Evolutionary conservation across 2,888 invertebrate species (phyloP).

Genomic region (Philereme vetulata): DNA sequence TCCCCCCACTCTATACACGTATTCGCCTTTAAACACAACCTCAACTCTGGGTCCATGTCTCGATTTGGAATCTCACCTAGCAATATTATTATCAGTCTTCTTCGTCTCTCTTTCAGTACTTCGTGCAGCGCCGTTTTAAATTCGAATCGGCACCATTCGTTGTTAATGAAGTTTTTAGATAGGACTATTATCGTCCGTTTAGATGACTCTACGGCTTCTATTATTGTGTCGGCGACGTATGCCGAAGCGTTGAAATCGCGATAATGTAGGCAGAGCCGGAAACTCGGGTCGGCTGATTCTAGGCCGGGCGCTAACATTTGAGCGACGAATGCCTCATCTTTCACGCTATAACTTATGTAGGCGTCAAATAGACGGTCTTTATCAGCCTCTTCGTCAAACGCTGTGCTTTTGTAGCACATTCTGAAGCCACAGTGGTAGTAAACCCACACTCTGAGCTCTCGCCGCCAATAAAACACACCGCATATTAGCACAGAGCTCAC

Average conservation of each 20-base stretch:
- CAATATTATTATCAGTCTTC: conserved; percentile 94
- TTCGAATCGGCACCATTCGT: conserved; percentile 97
- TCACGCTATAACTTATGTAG: conserved; percentile 96
- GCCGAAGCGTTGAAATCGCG: conserved; percentile 95
- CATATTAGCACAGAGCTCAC: conserved; percentile 90
- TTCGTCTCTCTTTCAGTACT: conserved; percentile 92
- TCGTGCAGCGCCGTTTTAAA: conserved; percentile 97
- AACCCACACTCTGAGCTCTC: conserved; percentile 93
- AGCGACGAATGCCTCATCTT: conserved; percentile 95
- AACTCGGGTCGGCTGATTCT: conserved; percentile 91
- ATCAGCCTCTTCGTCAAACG: conserved; percentile 91
- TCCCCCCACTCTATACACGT: conserved; percentile 97
- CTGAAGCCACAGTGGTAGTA: conserved; percentile 93
- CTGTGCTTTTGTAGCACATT: conserved; percentile 93
- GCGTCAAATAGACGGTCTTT: conserved; percentile 96
- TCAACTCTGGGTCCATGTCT: conserved; percentile 95
- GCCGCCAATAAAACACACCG: conserved; percentile 91
- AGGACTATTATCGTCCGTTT: conserved; percentile 94
- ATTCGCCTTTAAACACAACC: conserved; percentile 94
- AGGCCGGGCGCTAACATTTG: conserved; percentile 94
- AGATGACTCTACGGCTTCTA: conserved; percentile 95
- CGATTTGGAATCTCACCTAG: conserved; percentile 94
- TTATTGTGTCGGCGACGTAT: conserved; percentile 95
- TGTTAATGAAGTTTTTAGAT: conserved; percentile 96
- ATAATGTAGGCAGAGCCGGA: conserved; percentile 95